Evolutionary conservation across 2,888 invertebrate genomes (phyloP).

Genomic region (Anaspis maculata): DNA sequence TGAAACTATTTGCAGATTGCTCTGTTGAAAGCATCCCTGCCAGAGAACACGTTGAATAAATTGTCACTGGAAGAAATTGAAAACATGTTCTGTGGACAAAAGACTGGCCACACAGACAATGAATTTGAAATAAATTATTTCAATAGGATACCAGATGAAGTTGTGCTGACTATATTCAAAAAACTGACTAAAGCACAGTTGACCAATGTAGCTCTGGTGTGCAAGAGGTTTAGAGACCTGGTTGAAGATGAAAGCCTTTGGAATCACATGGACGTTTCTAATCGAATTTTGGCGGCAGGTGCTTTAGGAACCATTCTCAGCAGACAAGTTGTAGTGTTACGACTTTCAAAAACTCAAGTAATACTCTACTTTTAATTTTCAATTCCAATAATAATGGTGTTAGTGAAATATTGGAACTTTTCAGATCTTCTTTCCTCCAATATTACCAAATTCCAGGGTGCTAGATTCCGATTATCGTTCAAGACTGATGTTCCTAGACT

Average conservation of each 20-base stretch:
- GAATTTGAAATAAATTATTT: conserved; percentile 54
- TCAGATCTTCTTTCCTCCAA: conserved; percentile 46
- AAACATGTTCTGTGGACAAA: conserved; percentile 1
- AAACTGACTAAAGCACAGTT: conserved; percentile 73
- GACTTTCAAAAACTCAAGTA: conserved; percentile 75
- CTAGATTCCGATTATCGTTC: conserved; percentile 41
- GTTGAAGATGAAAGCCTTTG: conserved; percentile 79
- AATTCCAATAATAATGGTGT: not conserved
- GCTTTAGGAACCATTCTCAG: conserved; percentile 67
- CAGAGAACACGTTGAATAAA: conserved; percentile 32
- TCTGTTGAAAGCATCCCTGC: conserved; percentile 31
- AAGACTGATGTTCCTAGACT: conserved; percentile 75
- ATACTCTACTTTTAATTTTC: too few relatives aligned
- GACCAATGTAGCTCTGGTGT: conserved; percentile 63
- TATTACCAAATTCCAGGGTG: conserved; percentile 39
- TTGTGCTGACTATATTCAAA: conserved; percentile 71
- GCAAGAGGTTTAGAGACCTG: conserved; percentile 70
- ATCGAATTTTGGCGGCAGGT: conserved; percentile 56
- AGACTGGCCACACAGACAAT: too few relatives aligned
- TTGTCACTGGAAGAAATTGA: conserved; percentile 30
- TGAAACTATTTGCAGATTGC: conserved; percentile 14
- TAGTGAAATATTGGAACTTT: conserved; percentile 6
- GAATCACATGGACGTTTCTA: conserved; percentile 74
- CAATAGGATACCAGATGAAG: conserved; percentile 72
- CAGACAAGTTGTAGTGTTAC: conserved; percentile 67